Evolutionary conservation across 2,888 invertebrate species (phyloP).

Genomic region (Hirtodrosophila histrioides): DNA sequence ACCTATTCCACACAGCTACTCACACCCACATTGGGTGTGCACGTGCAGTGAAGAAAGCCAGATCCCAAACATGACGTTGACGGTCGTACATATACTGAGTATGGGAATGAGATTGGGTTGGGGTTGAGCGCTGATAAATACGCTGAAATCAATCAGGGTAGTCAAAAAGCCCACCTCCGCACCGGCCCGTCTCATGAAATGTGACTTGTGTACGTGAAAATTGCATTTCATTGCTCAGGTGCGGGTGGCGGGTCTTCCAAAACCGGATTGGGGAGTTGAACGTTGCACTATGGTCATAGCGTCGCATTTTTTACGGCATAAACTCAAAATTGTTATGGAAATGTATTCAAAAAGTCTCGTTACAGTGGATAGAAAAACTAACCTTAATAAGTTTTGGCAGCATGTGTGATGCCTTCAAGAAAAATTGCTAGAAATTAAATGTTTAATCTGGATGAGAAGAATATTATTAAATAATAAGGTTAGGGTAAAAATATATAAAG

Average conservation of each 20-base stretch:
- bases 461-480: no score
- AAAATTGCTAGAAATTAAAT: no score
- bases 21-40: slow-evolving; percentile 16
- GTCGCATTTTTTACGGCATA: no score
- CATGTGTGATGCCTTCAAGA: no score
- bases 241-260: slow-evolving; percentile 7
- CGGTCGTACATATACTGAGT: not conserved
- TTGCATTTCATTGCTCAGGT: slow-evolving; percentile 67
- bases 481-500: no score
- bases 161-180: slow-evolving; percentile 38
- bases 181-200: slow-evolving; percentile 29
- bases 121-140: slow-evolving; percentile 41
- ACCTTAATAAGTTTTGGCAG: no score
- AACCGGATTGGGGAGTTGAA: slow-evolving; percentile 4
- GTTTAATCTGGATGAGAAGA: no score
- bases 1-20: slow-evolving; percentile 11
- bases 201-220: slow-evolving; percentile 74
- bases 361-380: no score
- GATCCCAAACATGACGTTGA: slow-evolving; percentile 10
- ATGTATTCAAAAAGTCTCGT: no score
- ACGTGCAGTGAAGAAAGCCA: slow-evolving; percentile 26
- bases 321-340: no score
- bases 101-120: slow-evolving; percentile 3
- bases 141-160: slow-evolving; percentile 66
- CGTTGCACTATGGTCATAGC: no score